Conservation (phyloP, 2,113 vertebrate species). For the Sinosuthora webbiana region DNA sequence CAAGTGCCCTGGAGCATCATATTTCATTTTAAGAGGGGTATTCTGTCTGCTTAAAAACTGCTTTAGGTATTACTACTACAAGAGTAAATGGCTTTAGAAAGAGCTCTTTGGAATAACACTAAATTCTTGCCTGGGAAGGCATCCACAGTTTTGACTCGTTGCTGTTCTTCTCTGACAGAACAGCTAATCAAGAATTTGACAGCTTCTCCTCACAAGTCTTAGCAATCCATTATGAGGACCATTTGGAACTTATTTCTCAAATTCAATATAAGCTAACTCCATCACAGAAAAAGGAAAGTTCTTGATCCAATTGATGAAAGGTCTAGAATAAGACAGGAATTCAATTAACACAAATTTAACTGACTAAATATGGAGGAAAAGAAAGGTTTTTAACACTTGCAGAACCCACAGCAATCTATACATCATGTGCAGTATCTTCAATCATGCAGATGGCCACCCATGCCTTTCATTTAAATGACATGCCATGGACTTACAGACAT, state of each 20-base stretch:
- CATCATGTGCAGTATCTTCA: not conserved
- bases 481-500: not conserved
- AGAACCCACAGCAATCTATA: not conserved
- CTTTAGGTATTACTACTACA: not conserved
- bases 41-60: slow-evolving; percentile 16
- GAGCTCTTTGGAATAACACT: not conserved
- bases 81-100: not conserved
- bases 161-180: slow-evolving; percentile 11
- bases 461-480: not conserved
- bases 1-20: not conserved
- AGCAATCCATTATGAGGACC: not conserved
- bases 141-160: not conserved
- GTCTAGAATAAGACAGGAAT: slow-evolving; percentile 4
- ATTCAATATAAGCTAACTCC: not conserved
- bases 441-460: not conserved
- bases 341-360: not conserved
- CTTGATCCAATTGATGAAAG: not conserved
- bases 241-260: slow-evolving; percentile 16
- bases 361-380: not conserved
- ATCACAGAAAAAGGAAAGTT: not conserved
- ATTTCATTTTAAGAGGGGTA: slow-evolving; percentile 21
- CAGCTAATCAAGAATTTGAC: slow-evolving; percentile 29
- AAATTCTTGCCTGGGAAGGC: not conserved
- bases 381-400: not conserved
- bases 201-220: not conserved